phyloP scores from a whole-genome alignment of 2,888 invertebrate genomes.

The Dryomyza anilis region DNA sequence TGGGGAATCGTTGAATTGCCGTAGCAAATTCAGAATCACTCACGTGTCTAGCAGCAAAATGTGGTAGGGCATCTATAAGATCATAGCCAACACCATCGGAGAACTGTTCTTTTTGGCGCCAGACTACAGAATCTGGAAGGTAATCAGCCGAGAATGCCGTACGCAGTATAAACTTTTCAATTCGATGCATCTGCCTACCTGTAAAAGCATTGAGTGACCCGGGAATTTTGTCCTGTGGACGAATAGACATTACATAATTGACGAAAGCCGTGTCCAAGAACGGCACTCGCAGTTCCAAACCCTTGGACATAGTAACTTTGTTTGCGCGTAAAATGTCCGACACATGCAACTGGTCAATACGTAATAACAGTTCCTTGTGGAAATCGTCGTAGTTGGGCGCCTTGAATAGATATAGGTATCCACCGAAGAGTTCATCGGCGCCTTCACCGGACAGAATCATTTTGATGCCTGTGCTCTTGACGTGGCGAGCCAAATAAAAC shows the following conservation, averaged over 20 bases:
- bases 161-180: conserved; percentile 84
- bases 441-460: conserved; percentile 94
- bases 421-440: conserved; percentile 94
- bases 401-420: conserved; percentile 93
- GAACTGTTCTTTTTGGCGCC: conserved; percentile 94
- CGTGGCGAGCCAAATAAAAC: conserved; percentile 81
- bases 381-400: conserved; percentile 76
- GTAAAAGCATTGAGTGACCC: conserved; percentile 50
- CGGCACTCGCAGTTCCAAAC: conserved; percentile 86
- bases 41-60: conserved; percentile 67
- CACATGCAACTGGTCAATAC: conserved; percentile 77
- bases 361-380: conserved; percentile 73
- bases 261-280: conserved; percentile 88
- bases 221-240: conserved; percentile 73
- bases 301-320: conserved; percentile 73
- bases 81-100: conserved; percentile 61
- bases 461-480: conserved; percentile 83
- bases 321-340: conserved; percentile 84
- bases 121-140: conserved; percentile 83
- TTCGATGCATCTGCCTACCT: conserved; percentile 40
- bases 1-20: conserved; percentile 66
- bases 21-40: conserved; percentile 65
- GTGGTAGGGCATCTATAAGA: conserved; percentile 58
- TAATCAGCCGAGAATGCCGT: conserved; percentile 78
- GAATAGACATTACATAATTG: conserved; percentile 76